Evolutionary conservation across 1,140 invertebrate species (phyloP).

Genomic region (Orchesella cincta): DNA sequence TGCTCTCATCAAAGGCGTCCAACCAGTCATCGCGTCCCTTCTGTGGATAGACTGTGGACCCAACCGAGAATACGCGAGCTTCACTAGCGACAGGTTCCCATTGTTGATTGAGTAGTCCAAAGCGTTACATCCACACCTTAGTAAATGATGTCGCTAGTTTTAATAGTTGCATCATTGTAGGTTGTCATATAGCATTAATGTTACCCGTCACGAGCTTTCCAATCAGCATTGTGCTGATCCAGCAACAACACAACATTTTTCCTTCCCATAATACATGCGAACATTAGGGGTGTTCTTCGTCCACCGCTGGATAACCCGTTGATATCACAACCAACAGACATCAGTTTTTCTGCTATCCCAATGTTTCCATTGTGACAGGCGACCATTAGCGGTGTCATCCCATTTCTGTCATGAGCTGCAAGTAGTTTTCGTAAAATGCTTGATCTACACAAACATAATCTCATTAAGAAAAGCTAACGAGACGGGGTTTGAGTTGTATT

Average conservation of each 20-base stretch:
- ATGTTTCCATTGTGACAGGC: conserved; percentile 38
- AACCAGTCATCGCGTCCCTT: conserved; percentile 16
- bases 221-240: conserved; percentile 32
- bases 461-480: not conserved
- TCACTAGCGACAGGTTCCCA: conserved; percentile 24
- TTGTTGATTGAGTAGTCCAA: conserved; percentile 38
- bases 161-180: not conserved
- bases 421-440: conserved; percentile 33
- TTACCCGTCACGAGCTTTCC: conserved; percentile 30
- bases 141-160: not conserved
- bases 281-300: conserved; percentile 36
- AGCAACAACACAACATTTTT: conserved; percentile 24
- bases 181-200: not conserved
- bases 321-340: conserved; percentile 30
- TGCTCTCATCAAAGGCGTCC: conserved; percentile 40
- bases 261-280: conserved; percentile 33
- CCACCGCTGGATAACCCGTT: conserved; percentile 17
- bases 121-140: conserved; percentile 35
- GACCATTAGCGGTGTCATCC: conserved; percentile 43
- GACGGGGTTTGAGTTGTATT: no score
- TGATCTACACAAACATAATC: not conserved
- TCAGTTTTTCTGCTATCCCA: conserved; percentile 25
- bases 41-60: not conserved
- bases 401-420: conserved; percentile 32
- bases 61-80: conserved; percentile 3